These are phyloP conservation scores for Isurus oxyrinchus DNA, from an alignment of 2,113 vertebrate genomes.

Conservation along the genomic window DNA sequence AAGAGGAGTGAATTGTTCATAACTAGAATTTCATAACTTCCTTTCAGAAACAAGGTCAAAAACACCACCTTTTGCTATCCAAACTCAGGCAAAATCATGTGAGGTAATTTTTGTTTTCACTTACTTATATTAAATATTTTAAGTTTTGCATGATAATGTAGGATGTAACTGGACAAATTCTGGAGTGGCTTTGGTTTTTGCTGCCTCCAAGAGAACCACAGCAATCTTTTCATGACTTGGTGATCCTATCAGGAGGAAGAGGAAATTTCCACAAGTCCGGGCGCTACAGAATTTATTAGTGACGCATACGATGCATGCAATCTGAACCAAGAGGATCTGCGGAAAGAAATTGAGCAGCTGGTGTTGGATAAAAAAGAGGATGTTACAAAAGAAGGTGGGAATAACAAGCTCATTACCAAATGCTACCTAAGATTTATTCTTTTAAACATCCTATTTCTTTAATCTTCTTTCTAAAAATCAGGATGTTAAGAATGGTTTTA, in stretches of 20 bases:
- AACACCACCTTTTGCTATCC: slow-evolving; percentile 81
- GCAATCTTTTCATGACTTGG: background rate
- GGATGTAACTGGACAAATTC: background rate
- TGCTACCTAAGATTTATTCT: background rate
- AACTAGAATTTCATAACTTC: background rate
- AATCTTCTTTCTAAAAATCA: background rate
- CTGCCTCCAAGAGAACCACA: background rate
- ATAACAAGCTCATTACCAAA: background rate
- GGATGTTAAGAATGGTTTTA: background rate
- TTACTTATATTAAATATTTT: background rate
- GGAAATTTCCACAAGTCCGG: slow-evolving; percentile 89
- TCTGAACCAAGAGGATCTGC: slow-evolving; percentile 85
- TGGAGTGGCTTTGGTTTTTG: background rate
- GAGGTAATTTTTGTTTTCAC: slow-evolving; percentile 59
- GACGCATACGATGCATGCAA: slow-evolving; percentile 82
- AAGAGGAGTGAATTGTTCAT: background rate
- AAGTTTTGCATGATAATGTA: background rate
- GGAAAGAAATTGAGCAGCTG: slow-evolving; percentile 95
- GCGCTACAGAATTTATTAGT: slow-evolving; percentile 92
- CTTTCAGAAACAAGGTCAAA: slow-evolving; percentile 78
- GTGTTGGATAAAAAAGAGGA: slow-evolving; percentile 83
- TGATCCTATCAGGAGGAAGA: slow-evolving; percentile 70
- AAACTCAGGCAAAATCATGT: slow-evolving; percentile 64
- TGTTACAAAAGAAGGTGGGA: slow-evolving; percentile 64
- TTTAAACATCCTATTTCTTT: background rate